phyloP scores from a whole-genome alignment of 2,113 vertebrate genomes.

The Tetrao urogallus region DNA sequence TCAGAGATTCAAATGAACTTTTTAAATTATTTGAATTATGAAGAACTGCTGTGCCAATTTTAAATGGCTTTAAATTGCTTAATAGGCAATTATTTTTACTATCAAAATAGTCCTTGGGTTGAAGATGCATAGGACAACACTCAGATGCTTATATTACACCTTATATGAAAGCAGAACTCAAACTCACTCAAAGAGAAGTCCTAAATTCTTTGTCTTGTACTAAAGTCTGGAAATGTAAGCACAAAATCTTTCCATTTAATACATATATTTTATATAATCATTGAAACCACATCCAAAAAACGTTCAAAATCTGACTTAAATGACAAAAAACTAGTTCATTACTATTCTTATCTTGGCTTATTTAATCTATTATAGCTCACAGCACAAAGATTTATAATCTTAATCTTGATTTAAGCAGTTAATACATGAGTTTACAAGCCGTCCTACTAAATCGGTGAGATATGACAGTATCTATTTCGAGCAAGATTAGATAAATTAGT shows the following conservation, averaged over 20 bases:
- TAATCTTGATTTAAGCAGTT: not conserved
- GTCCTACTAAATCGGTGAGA: not conserved
- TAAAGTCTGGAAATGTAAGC: not conserved
- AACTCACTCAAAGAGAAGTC: not conserved
- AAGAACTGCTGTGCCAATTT: not conserved
- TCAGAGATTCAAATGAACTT: not conserved
- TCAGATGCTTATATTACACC: not conserved
- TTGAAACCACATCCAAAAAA: not conserved
- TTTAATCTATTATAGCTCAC: not conserved
- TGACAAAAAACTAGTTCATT: not conserved
- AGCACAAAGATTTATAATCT: not conserved
- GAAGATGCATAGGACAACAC: not conserved
- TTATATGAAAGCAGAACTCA: not conserved
- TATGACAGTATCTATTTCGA: not conserved
- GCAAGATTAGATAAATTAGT: not conserved
- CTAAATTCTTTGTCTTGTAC: not conserved
- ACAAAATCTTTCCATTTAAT: not conserved
- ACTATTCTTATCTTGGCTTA: not conserved
- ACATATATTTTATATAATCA: not conserved
- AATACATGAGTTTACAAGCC: not conserved
- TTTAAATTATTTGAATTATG: not conserved
- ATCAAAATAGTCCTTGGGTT: not conserved
- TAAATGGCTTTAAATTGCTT: not conserved
- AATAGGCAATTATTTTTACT: not conserved
- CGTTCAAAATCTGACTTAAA: not conserved